Conservation (phyloP, 2,888 invertebrate genomes). For the Oeneis ivallda region DNA sequence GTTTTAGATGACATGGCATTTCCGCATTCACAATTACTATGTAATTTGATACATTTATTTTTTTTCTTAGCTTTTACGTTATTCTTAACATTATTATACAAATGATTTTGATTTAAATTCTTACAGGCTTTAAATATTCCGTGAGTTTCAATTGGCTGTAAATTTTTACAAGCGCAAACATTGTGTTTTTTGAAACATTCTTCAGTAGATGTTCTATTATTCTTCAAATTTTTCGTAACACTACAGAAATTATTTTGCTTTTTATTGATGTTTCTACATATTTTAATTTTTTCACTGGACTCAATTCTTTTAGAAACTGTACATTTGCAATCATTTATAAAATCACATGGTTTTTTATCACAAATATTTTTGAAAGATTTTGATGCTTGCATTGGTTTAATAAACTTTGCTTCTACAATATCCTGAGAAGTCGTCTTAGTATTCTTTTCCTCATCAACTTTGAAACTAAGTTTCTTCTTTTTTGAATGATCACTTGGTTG, state of each 20-base stretch:
- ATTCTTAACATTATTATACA: neutral
- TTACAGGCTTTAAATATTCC: neutral
- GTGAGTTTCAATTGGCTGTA: neutral
- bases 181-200: neutral
- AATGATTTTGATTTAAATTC: neutral
- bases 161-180: neutral
- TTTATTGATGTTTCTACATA: neutral
- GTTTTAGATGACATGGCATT: neutral
- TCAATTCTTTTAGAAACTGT: neutral
- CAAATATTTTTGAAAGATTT: neutral
- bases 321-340: neutral
- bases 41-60: conserved; percentile 3
- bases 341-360: neutral
- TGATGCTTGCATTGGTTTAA: neutral
- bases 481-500: neutral
- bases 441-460: neutral
- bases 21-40: neutral
- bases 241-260: neutral
- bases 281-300: conserved; percentile 3
- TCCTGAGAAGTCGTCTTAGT: neutral
- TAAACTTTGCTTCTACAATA: neutral
- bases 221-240: neutral
- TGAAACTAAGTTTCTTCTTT: neutral
- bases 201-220: neutral
- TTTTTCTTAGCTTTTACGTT: neutral